phyloP scores from a whole-genome alignment of 2,113 vertebrate genomes.

The Cephalopterus ornatus region DNA sequence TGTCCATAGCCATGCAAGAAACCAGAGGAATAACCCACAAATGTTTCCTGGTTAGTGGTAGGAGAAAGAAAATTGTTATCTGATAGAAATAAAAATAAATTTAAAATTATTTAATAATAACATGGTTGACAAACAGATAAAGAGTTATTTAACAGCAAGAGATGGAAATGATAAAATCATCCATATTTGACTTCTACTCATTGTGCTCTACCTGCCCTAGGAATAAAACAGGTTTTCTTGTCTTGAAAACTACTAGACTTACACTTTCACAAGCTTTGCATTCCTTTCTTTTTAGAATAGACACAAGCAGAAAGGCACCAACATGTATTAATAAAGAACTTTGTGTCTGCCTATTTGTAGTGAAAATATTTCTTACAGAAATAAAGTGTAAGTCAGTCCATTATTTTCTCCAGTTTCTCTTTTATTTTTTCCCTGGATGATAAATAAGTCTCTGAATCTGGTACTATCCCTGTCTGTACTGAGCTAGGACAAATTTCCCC shows the following conservation, averaged over 20 bases:
- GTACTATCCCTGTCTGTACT: neutral
- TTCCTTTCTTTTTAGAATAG: neutral
- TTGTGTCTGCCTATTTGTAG: neutral
- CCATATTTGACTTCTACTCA: neutral
- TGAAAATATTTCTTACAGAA: constrained; percentile 17
- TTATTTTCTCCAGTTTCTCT: neutral
- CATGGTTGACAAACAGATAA: neutral
- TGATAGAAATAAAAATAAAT: neutral
- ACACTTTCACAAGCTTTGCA: neutral
- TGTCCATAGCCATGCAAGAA: neutral
- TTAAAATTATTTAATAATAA: neutral
- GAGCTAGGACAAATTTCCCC: constrained; percentile 48
- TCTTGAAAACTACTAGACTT: neutral
- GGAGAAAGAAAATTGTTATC: neutral
- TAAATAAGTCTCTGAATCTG: neutral
- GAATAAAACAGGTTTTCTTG: neutral
- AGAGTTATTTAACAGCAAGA: neutral
- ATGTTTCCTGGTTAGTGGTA: neutral
- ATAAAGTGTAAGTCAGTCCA: neutral
- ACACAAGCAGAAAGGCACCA: neutral
- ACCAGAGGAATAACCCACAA: neutral
- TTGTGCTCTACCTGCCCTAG: neutral
- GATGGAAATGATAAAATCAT: neutral
- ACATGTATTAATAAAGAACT: neutral
- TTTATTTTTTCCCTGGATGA: neutral